These are phyloP conservation scores for Trichogramma evanescens DNA, from an alignment of 2,888 invertebrate genomes.

Conservation along the genomic window DNA sequence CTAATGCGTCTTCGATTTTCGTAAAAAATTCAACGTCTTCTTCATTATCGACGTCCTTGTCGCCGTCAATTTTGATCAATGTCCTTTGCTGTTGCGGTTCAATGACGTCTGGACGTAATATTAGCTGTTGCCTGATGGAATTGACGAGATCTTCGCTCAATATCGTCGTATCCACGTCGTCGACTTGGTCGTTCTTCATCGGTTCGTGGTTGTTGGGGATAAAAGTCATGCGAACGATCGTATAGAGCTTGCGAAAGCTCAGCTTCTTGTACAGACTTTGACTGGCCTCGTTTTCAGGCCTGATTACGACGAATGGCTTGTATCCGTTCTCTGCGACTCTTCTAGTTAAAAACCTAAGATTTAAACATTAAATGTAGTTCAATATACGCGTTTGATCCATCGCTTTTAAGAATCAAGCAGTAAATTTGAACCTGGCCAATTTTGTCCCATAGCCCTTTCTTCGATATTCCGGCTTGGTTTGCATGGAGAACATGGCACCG, in stretches of 20 bases:
- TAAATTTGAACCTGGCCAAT: constrained; percentile 37
- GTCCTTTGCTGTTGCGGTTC: constrained; percentile 22
- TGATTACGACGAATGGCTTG: constrained; percentile 78
- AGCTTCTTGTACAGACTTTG: constrained; percentile 76
- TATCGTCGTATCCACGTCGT: constrained; percentile 23
- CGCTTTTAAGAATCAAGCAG: neutral
- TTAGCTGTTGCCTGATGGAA: constrained; percentile 30
- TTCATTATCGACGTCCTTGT: constrained; percentile 27
- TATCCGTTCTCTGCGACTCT: constrained; percentile 66
- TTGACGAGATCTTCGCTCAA: constrained; percentile 36
- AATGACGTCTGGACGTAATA: neutral
- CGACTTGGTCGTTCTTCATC: constrained; percentile 22
- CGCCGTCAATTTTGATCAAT: constrained; percentile 28
- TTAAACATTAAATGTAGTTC: constrained; percentile 4
- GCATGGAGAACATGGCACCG: constrained; percentile 89
- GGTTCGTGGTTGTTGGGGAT: constrained; percentile 51
- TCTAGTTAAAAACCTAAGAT: constrained; percentile 47
- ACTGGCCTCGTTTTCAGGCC: constrained; percentile 81
- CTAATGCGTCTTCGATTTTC: constrained; percentile 19
- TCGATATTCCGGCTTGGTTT: constrained; percentile 71
- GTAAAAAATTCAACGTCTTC: constrained; percentile 15
- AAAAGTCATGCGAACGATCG: constrained; percentile 48
- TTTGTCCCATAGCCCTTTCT: constrained; percentile 56
- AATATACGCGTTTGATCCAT: neutral
- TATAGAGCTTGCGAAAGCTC: constrained; percentile 73